Conservation (phyloP, 2,797 vertebrate genomes). For the Sebastes itinus region DNA sequence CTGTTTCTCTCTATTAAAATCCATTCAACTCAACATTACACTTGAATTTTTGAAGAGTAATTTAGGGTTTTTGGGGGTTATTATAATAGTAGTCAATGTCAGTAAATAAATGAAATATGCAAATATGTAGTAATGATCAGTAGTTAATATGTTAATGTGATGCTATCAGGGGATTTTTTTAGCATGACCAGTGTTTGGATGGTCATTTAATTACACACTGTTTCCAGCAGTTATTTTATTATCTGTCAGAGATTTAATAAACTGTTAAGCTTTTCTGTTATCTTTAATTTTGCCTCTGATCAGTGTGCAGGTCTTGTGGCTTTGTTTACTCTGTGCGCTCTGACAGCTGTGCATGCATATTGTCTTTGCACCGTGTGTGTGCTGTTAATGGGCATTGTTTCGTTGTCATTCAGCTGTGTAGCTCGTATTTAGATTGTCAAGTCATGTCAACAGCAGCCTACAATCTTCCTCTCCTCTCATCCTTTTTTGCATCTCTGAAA, state of each 20-base stretch:
- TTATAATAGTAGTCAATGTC: not conserved
- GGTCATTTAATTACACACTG: conserved; percentile 44
- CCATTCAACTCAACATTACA: not conserved
- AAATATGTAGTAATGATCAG: conserved; percentile 22
- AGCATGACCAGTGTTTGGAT: not conserved
- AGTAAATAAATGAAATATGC: conserved; percentile 2
- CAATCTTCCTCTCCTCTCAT: not conserved
- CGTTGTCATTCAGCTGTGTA: conserved; percentile 26
- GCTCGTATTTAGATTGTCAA: conserved; percentile 40
- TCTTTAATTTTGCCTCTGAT: conserved; percentile 49
- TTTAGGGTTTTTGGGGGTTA: not conserved
- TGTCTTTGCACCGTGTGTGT: conserved; percentile 7
- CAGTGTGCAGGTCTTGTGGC: conserved; percentile 31
- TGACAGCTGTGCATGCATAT: conserved; percentile 26
- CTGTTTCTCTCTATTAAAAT: not conserved
- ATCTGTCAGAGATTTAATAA: conserved; percentile 64
- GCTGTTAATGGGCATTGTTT: conserved; percentile 31
- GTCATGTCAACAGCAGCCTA: conserved; percentile 22
- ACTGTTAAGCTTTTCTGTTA: conserved; percentile 40
- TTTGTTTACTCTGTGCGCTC: conserved; percentile 1
- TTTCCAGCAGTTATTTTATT: conserved; percentile 33
- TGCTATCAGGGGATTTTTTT: conserved; percentile 1
- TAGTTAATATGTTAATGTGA: conserved; percentile 22
- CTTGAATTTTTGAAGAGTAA: not conserved
- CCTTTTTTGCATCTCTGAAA: not conserved